Conservation (phyloP, 2,113 vertebrate species). For the Neofelis nebulosa region DNA sequence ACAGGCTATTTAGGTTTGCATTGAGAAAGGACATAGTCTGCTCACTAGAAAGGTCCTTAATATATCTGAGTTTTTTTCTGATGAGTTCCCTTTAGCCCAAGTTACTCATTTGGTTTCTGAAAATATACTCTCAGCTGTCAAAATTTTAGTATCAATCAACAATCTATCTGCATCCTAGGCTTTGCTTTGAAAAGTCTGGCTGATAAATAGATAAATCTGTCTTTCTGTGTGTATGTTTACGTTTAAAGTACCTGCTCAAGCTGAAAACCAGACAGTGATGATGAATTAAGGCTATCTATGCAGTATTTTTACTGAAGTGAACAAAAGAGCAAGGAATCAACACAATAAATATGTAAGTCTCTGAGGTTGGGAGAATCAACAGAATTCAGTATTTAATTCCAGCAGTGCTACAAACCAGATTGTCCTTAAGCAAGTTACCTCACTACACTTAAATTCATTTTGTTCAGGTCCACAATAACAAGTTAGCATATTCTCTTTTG, state of each 20-base stretch:
- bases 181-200: slow-evolving; percentile 44
- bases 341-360: neutral
- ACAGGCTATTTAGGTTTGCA: slow-evolving; percentile 41
- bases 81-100: neutral
- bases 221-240: slow-evolving; percentile 26
- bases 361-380: neutral
- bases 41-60: slow-evolving; percentile 45
- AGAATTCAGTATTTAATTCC: neutral
- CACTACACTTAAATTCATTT: neutral
- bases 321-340: neutral
- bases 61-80: slow-evolving; percentile 64
- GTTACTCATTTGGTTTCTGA: slow-evolving; percentile 59
- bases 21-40: neutral
- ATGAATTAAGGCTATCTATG: neutral
- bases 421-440: neutral
- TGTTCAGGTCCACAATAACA: neutral
- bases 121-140: slow-evolving; percentile 72
- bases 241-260: neutral
- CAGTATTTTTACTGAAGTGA: neutral
- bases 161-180: slow-evolving; percentile 8
- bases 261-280: neutral
- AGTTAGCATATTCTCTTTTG: neutral
- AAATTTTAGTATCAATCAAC: slow-evolving; percentile 72
- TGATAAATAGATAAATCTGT: slow-evolving; percentile 64
- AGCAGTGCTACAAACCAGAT: neutral